Conservation (phyloP, 2,888 invertebrate species). For the Ernsta delagoae region DNA sequence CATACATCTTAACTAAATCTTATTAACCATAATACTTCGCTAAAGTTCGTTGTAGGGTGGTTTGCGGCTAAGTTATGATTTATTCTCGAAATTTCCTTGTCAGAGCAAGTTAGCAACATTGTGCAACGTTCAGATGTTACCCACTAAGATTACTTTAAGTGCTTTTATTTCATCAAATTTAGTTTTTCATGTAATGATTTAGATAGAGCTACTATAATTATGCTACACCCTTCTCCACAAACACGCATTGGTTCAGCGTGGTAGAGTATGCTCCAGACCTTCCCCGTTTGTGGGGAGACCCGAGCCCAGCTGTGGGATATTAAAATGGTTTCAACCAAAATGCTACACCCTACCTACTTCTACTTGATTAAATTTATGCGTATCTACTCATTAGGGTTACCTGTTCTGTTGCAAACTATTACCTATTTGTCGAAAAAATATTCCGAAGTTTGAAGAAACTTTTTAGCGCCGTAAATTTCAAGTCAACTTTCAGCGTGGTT, state of each 20-base stretch:
- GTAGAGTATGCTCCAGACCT: no score
- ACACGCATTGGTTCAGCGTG: no score
- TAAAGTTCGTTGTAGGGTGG: constrained; percentile 41
- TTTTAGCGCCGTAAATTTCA: constrained; percentile 13
- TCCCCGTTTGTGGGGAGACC: no score
- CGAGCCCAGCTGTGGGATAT: no score
- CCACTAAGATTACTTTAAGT: constrained; percentile 16
- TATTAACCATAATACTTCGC: constrained; percentile 40
- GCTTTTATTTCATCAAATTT: not conserved
- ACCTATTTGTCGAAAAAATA: not conserved
- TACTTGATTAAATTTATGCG: no score
- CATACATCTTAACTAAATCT: constrained; percentile 24
- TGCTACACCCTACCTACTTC: no score
- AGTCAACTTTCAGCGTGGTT: constrained; percentile 19
- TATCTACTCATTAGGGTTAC: no score
- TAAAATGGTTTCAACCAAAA: no score
- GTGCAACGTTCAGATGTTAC: constrained; percentile 34
- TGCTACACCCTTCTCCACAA: no score
- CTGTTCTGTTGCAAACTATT: no score
- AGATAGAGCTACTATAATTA: not conserved
- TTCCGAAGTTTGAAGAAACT: not conserved
- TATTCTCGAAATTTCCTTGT: constrained; percentile 39
- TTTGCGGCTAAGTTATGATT: constrained; percentile 39
- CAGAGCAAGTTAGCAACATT: constrained; percentile 39
- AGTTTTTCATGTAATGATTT: not conserved